These are phyloP conservation scores for Anoplophora glabripennis DNA, from an alignment of 1,140 invertebrate species.

Conservation along the genomic window DNA sequence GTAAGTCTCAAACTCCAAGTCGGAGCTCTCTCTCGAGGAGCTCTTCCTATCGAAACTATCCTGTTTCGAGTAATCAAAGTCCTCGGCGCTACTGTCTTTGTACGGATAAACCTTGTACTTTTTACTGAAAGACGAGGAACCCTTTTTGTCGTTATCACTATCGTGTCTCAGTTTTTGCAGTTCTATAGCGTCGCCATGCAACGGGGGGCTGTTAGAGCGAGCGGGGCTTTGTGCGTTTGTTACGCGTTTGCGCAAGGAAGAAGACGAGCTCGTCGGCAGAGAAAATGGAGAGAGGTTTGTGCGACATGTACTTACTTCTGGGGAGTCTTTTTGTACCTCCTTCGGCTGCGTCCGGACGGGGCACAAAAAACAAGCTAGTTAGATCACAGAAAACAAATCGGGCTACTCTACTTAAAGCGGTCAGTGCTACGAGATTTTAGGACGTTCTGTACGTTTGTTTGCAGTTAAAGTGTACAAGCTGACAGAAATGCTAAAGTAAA, in stretches of 20 bases:
- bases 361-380: conserved; percentile 32
- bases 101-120: conserved; percentile 30
- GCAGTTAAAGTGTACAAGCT: no score
- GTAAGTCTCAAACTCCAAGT: conserved; percentile 31
- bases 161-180: conserved; percentile 22
- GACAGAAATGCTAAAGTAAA: no score
- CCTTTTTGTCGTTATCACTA: conserved; percentile 15
- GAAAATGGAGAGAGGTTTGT: conserved; percentile 25
- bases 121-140: conserved; percentile 11
- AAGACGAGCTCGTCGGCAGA: conserved; percentile 24
- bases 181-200: conserved; percentile 25
- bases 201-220: neutral
- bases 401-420: no score
- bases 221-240: conserved; percentile 16
- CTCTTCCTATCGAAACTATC: conserved; percentile 20
- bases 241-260: conserved; percentile 38
- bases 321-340: conserved; percentile 51
- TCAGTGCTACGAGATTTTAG: no score
- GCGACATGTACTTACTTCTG: conserved; percentile 55
- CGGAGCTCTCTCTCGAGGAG: conserved; percentile 38
- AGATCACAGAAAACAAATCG: conserved; percentile 11
- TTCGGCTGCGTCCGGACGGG: conserved; percentile 50
- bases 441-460: no score
- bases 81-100: conserved; percentile 33
- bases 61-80: conserved; percentile 18